A percentile compares a stretch with the other conserved stretches of the same genome.
These are phyloP conservation scores for Indicator maculatus DNA, from an alignment of 2,113 vertebrate species.

Conservation along the genomic window DNA sequence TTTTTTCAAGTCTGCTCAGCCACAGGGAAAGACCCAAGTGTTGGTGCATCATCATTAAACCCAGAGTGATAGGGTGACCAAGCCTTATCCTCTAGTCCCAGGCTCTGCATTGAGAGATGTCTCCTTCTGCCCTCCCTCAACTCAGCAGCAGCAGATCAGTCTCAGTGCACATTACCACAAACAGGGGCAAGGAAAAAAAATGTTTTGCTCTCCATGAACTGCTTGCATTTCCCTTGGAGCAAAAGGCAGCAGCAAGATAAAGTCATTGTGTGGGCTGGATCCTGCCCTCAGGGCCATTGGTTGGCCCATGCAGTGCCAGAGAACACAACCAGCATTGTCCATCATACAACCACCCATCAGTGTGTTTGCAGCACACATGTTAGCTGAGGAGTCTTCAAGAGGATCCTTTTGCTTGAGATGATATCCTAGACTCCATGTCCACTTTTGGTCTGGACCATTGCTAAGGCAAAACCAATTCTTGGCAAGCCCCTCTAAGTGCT, in stretches of 20 bases:
- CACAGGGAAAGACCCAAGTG: not conserved
- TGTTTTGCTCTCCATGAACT: not conserved
- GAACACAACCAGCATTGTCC: not conserved
- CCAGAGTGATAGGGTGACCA: rapidly evolving
- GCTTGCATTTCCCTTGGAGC: not conserved
- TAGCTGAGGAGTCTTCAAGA: not conserved
- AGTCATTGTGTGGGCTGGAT: not conserved
- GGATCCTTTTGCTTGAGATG: not conserved
- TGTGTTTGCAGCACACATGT: not conserved
- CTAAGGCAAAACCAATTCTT: not conserved
- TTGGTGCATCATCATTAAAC: not conserved
- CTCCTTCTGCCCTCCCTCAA: not conserved
- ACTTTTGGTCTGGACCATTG: not conserved
- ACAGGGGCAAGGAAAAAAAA: not conserved
- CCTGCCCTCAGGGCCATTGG: not conserved
- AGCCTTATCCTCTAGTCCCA: not conserved
- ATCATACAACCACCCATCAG: not conserved
- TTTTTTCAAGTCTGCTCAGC: not conserved
- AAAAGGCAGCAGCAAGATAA: not conserved
- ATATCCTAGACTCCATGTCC: not conserved
- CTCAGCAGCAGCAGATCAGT: not conserved
- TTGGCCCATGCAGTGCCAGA: not conserved
- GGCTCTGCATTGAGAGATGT: not conserved
- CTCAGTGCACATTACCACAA: not conserved
- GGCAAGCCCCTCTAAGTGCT: not conserved